phyloP scores from a whole-genome alignment of 2,797 vertebrate species.

The Myripristis murdjan region DNA sequence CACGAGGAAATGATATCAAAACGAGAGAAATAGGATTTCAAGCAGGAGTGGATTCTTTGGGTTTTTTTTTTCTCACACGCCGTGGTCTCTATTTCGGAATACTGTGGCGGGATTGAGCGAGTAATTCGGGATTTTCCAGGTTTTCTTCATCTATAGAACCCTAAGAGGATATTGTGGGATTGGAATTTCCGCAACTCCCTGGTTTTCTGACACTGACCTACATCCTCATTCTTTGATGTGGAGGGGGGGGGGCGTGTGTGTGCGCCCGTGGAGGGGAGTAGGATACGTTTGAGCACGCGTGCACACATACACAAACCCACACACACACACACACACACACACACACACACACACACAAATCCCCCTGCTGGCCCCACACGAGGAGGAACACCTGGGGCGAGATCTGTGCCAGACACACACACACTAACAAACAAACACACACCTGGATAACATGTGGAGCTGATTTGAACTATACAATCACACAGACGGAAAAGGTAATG shows the following conservation, averaged over 20 bases:
- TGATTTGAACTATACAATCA: constrained; percentile 80
- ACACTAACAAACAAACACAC: constrained; percentile 36
- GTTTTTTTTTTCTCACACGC: constrained; percentile 44
- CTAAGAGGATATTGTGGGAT: constrained; percentile 76
- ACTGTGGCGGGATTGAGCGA: constrained; percentile 52
- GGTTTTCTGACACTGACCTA: constrained; percentile 68
- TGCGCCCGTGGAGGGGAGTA: constrained; percentile 52
- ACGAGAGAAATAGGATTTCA: constrained; percentile 70
- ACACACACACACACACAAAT: no score
- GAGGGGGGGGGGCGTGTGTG: constrained; percentile 40
- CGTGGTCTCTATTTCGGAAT: constrained; percentile 65
- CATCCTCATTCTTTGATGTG: constrained; percentile 65
- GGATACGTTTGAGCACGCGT: constrained; percentile 58
- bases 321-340: neutral
- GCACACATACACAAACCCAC: constrained; percentile 14
- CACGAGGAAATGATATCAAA: constrained; percentile 58
- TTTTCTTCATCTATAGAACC: constrained; percentile 69
- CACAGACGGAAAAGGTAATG: constrained; percentile 83
- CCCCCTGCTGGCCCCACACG: constrained; percentile 43
- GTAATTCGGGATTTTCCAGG: constrained; percentile 74
- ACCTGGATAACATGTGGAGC: constrained; percentile 82
- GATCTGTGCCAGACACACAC: constrained; percentile 54
- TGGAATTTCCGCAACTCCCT: constrained; percentile 65
- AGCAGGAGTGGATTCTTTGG: constrained; percentile 69
- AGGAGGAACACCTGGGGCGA: constrained; percentile 72